Evolutionary conservation across 2,797 vertebrate genomes (phyloP), one percentile per base, ranked within the genome.

Genomic region (Fundulus diaphanus): DNA sequence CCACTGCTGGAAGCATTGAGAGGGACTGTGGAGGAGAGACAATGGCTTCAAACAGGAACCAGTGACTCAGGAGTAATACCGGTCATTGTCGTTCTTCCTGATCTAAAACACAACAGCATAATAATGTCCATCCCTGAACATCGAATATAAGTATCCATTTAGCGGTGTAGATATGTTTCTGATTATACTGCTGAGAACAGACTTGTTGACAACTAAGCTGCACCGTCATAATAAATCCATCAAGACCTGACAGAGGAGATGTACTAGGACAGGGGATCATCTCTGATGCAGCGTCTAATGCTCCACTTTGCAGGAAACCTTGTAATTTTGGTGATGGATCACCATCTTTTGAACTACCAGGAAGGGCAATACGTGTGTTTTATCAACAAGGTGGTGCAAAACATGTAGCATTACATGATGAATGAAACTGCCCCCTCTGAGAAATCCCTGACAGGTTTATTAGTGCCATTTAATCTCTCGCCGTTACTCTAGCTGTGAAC

Each of bases 381-480:
- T 73, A 79, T 71, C 31, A 86, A 59, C 75, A 78, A 79, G 49
- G 29, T 48, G 59, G 72, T 67, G 76, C 71, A 67, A 77, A 87
- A 77, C 81, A 80, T 46, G 69, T 57, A 68, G 68, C 16, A 72
- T 86, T 86, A 87, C 80, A 78, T 85, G 86, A 87, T 80, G 77
- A 81, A 73, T 11, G 56, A 3, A 85, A 80, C 81, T 67, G 84
- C 90, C 85, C 74, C 66, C 72, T 72, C 75, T 57, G 35, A 78
- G 67, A 87, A 88, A 84, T 77, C 75, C 69, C 27, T 8, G 40
- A 77, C 66, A 69, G 31, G 73, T 78, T 78, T 82, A 75, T 73
- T 85, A 90, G 78, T 82, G 70, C 77, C 22, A 72, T 74, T 81
- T 79, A 88, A 90, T 89, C 75, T 70, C 75, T 1, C 15, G 72